Percentiles rank a stretch among this genome's conserved stretches.
phyloP scores from a whole-genome alignment of 2,113 vertebrate species.

The Hemibagrus wyckioides region DNA sequence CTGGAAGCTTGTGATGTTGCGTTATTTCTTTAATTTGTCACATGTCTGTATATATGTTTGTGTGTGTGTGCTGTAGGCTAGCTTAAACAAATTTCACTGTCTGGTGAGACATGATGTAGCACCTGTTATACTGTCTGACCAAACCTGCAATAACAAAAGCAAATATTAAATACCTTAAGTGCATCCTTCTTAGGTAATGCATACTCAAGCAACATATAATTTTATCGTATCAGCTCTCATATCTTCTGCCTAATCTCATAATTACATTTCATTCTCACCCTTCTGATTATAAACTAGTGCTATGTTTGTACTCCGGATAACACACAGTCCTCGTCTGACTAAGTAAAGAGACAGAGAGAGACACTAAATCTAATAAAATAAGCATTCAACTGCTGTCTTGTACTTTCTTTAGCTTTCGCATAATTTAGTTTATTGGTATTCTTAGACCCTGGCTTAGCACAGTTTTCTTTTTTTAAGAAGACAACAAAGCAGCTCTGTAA shows the following conservation, averaged over 20 bases:
- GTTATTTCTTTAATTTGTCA: neutral
- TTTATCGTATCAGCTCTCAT: neutral
- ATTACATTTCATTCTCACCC: neutral
- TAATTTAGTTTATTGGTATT: neutral
- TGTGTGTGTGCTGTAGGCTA: neutral
- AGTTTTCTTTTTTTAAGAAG: neutral
- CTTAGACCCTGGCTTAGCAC: neutral
- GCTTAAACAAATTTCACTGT: neutral
- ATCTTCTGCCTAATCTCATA: conserved; percentile 17
- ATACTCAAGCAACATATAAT: conserved; percentile 3
- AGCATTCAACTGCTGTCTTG: neutral
- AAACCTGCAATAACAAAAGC: neutral
- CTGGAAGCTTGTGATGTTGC: neutral
- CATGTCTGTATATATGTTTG: neutral
- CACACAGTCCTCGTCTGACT: neutral
- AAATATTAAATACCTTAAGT: neutral
- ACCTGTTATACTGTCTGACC: neutral
- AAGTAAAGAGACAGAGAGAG: neutral
- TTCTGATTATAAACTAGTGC: neutral
- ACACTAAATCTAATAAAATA: neutral
- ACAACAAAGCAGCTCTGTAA: neutral
- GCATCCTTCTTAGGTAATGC: neutral
- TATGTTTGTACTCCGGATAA: neutral
- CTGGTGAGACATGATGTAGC: neutral
- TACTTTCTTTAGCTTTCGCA: neutral